Evolutionary conservation across 1,140 invertebrate species (phyloP).

Genomic region (Caerostris darwini): DNA sequence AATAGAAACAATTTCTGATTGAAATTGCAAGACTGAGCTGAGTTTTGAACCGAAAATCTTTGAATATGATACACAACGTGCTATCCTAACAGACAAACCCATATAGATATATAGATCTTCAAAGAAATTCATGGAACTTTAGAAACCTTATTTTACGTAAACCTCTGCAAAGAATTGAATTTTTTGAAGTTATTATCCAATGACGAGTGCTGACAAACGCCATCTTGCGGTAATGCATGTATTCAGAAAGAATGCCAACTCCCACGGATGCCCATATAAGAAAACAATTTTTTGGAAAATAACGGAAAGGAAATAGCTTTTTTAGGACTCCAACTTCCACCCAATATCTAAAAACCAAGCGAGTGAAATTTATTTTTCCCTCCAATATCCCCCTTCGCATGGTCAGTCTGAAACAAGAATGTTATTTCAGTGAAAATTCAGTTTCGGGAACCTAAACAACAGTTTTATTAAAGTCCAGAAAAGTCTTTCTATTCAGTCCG

Average conservation of each 20-base stretch:
- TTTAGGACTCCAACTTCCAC: not conserved
- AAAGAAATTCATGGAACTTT: no score
- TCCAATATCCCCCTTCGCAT: conserved; percentile 25
- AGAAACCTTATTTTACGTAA: no score
- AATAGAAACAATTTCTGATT: no score
- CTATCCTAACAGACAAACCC: no score
- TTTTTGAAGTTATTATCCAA: not conserved
- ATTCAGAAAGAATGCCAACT: not conserved
- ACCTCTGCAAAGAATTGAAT: not conserved
- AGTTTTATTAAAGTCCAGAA: conserved; percentile 63
- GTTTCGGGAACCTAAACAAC: conserved; percentile 40
- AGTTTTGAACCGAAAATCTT: no score
- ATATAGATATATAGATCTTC: no score
- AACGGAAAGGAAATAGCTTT: conserved; percentile 8
- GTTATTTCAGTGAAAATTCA: conserved; percentile 64
- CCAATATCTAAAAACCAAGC: conserved; percentile 51
- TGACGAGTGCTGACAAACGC: not conserved
- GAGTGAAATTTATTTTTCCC: conserved; percentile 26
- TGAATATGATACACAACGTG: no score
- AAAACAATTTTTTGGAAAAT: conserved; percentile 28
- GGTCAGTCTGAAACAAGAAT: conserved; percentile 53
- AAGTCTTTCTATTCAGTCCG: conserved; percentile 36
- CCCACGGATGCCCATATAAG: not conserved
- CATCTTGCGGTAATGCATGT: not conserved
- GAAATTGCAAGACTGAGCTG: no score